phyloP scores from a whole-genome alignment of 1,140 invertebrate genomes.

The Lerema accius region DNA sequence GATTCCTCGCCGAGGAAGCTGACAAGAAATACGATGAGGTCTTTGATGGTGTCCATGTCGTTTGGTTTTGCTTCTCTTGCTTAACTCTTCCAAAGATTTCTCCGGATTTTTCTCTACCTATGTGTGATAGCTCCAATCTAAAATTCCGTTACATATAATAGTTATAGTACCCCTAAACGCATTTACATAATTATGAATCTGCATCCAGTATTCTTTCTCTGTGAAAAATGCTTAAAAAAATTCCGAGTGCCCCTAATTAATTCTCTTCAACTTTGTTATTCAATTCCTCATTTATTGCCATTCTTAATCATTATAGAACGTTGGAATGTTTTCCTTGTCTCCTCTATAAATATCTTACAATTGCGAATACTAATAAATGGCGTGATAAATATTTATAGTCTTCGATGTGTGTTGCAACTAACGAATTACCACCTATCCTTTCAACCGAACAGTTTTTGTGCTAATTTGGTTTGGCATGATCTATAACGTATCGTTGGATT shows the following conservation, averaged over 20 bases:
- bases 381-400: constrained; percentile 26
- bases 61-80: constrained; percentile 70
- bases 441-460: constrained; percentile 23
- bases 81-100: constrained; percentile 35
- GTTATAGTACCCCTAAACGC: background rate
- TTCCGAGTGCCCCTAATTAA: constrained; percentile 11
- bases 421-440: constrained; percentile 6
- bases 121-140: background rate
- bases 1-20: constrained; percentile 99
- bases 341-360: constrained; percentile 19
- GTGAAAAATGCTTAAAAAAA: constrained; percentile 9
- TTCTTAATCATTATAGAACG: constrained; percentile 14
- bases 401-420: constrained; percentile 28
- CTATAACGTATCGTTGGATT: constrained; percentile 19
- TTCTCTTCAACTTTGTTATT: constrained; percentile 13
- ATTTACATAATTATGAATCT: background rate
- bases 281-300: constrained; percentile 14
- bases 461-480: constrained; percentile 31
- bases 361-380: constrained; percentile 23
- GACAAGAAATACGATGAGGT: constrained; percentile 99
- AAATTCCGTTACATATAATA: background rate
- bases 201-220: constrained; percentile 15
- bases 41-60: constrained; percentile 74
- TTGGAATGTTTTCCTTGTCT: constrained; percentile 16
- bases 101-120: background rate